phyloP scores from a whole-genome alignment of 2,113 vertebrate species.

The Malurus melanocephalus region DNA sequence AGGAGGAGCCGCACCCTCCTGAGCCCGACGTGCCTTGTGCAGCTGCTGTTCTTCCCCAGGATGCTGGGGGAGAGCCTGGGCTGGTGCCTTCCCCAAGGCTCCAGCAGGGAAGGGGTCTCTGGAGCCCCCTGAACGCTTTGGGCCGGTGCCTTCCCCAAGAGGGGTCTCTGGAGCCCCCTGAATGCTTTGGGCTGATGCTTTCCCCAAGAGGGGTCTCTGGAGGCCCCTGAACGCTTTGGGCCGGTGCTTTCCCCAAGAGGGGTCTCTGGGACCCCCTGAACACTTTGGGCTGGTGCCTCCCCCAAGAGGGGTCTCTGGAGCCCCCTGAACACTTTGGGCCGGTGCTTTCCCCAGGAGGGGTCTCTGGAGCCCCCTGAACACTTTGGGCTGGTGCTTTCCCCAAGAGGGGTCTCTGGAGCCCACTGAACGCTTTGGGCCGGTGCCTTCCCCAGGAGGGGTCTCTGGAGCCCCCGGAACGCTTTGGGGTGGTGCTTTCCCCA shows the following conservation, averaged over 20 bases:
- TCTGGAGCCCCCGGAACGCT: too few species aligned
- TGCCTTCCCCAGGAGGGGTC: too few species aligned
- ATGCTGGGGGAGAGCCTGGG: background rate
- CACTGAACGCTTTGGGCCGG: too few species aligned
- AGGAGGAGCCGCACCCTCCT: background rate
- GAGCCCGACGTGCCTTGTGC: background rate
- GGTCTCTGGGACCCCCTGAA: too few species aligned
- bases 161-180: too few species aligned
- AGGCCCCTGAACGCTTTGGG: accelerated
- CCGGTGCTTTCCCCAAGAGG: too few species aligned
- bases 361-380: too few species aligned
- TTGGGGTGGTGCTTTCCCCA: too few species aligned
- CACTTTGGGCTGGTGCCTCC: background rate
- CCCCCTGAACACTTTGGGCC: accelerated
- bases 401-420: too few species aligned
- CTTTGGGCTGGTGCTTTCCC: too few species aligned
- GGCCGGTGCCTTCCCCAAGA: background rate
- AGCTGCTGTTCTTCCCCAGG: background rate
- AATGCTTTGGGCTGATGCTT: background rate
- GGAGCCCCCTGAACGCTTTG: accelerated
- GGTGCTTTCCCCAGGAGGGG: too few species aligned
- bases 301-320: accelerated
- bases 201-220: accelerated
- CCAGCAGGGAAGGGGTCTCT: too few species aligned
- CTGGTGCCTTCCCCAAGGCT: background rate